Conservation (phyloP, 2,888 invertebrate species). For the Boloria selene region DNA sequence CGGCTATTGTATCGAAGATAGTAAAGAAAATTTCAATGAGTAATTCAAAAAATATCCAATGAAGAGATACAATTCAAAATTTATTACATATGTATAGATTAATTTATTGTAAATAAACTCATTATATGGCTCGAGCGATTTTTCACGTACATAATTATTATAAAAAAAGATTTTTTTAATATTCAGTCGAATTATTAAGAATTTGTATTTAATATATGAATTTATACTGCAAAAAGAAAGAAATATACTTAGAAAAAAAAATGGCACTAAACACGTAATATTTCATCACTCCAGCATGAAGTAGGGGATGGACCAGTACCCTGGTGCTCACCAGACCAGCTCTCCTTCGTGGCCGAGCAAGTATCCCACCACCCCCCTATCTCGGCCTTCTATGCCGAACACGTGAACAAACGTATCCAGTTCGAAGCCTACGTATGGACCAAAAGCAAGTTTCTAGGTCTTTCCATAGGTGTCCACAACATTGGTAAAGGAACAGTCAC, state of each 20-base stretch:
- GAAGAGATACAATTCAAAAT: no score
- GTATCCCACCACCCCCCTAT: constrained; percentile 99
- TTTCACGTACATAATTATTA: no score
- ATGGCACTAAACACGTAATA: background rate
- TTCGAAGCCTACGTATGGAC: constrained; percentile 99
- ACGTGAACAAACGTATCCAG: constrained; percentile 94
- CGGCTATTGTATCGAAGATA: no score
- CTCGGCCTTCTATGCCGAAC: constrained; percentile 99
- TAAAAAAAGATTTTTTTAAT: no score
- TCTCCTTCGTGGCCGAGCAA: constrained; percentile 98
- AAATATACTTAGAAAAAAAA: no score
- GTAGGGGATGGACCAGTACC: constrained; percentile 93
- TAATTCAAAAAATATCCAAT: no score
- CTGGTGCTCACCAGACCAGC: constrained; percentile 93
- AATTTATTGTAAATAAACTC: no score
- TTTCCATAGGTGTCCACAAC: constrained; percentile 98
- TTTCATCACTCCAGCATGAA: constrained; percentile 53
- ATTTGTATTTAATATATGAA: no score
- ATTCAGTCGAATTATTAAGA: no score
- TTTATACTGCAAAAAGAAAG: no score
- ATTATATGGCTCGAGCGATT: background rate
- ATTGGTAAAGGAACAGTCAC: constrained; percentile 97
- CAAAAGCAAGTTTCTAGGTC: constrained; percentile 98
- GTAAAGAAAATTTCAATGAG: no score
- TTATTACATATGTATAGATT: no score